Percentiles rank a stretch among this genome's conserved stretches.
These are phyloP conservation scores for Nothoprocta perdicaria DNA, from an alignment of 2,113 vertebrate species.

Conservation along the genomic window DNA sequence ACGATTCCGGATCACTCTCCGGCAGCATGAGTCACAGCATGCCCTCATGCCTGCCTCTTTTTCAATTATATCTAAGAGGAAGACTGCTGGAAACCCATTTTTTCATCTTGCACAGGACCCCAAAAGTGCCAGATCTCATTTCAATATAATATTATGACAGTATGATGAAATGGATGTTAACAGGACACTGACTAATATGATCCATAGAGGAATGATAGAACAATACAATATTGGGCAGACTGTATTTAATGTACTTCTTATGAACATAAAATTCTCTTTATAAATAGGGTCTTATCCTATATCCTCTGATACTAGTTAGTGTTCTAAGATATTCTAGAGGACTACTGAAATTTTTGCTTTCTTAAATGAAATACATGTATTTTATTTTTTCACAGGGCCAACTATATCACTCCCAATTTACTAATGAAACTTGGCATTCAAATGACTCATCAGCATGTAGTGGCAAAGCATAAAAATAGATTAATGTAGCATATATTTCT, in stretches of 20 bases:
- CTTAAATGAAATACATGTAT: constrained; percentile 13
- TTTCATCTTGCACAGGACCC: constrained; percentile 69
- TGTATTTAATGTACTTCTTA: constrained; percentile 38
- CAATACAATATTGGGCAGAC: constrained; percentile 3
- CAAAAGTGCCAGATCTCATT: constrained; percentile 76
- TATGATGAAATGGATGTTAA: constrained; percentile 72
- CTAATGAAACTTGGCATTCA: constrained; percentile 70
- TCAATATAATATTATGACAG: constrained; percentile 68
- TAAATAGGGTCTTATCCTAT: constrained; percentile 16
- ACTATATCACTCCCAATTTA: constrained; percentile 49
- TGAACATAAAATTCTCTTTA: constrained; percentile 23
- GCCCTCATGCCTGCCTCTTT: constrained; percentile 77
- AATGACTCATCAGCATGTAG: constrained; percentile 59
- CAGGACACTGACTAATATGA: constrained; percentile 67
- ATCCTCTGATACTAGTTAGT: background rate
- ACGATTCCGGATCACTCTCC: constrained; percentile 74
- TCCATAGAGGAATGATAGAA: constrained; percentile 23
- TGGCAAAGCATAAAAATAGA: constrained; percentile 66
- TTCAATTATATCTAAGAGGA: constrained; percentile 80
- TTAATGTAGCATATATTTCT: constrained; percentile 61
- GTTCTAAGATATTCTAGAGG: background rate
- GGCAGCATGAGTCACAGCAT: constrained; percentile 68
- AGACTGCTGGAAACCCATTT: constrained; percentile 73
- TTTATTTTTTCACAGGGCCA: constrained; percentile 31
- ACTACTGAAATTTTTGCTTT: background rate